Base-by-base conservation (phyloP, 37 sponge, comb jelly and placozoan species). In the Axinella damicornis region DNA sequence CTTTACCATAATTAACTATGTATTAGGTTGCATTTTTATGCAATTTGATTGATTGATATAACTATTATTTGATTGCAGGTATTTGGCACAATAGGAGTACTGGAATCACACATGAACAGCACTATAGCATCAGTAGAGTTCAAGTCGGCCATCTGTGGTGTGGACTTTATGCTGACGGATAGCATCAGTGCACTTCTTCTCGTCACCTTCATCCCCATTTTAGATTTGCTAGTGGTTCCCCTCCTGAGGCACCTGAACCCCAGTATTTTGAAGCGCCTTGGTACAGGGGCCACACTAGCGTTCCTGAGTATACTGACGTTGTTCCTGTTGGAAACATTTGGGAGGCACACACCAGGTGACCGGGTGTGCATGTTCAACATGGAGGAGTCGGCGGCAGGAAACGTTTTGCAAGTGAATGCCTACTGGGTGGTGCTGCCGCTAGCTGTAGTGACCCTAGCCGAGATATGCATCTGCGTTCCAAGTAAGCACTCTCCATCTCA, bases 381-480 rank as follows among this genome's bases (percentile, higher is more conserved):
- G 6, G 22, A 38, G 12, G 25, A 25, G 4, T 2, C 21, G 14
- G 25, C n/a, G 33, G 52, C 81, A 20, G 66, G 27, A 34, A 56
- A 31, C 2, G 24, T 25, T 6, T 21, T 67, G 5, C 27, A 22
- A 0, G 30, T 87, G n/a, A 53, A 20, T 24, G 80, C 33, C 21
- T 62, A 72, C 65, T 79, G 80, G 80, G 13, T 86, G 5, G 1
- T 79, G 35, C 65, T 81, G 17, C 82, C 88, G 27, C 25, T 81
- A 21, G 24, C 81, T 5, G 2, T 87, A 21, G 68, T 73, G 22
- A 87, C 88, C 16, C 25, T 87, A 24, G 88, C 75, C 21, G 76
- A 87, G 53, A 75, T 87, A n/a, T 57, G 75, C 28, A 73, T 79
- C 36, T 81, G 56, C 53, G 73, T 87, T 27, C 74, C 81, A 15